Base-by-base conservation (phyloP, 2,113 vertebrate species). In the Pteronura brasiliensis region DNA sequence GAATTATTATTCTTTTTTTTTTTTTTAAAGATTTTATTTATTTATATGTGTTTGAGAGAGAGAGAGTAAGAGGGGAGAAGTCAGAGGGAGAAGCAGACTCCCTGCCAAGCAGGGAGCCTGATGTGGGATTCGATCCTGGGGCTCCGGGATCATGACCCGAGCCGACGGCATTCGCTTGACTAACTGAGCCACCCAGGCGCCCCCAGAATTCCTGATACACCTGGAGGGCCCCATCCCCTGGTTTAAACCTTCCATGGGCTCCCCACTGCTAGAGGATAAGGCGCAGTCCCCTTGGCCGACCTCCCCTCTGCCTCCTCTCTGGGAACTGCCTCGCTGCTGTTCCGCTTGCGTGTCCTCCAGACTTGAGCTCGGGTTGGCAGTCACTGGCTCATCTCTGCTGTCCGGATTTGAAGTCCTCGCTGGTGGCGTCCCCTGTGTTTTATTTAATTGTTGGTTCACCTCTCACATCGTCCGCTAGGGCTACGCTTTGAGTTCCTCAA, bases 341-440 rank as follows among this genome's bases (percentile, higher is more conserved):
- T 77, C 7, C 9, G 20, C 4, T 39, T 12, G 3, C 34, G 42
- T 79, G 6, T 31, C 39, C 14, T 77, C n/a, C n/a, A 23, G 3
- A 13, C 74, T 42, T 29, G 31, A 49, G 42, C 18, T 42, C 4
- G 29, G 6, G 12, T 14, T 27, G 59, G 25, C 21, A 42, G 11
- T 63, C 63, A 5, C 34, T 86, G 7, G 21, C 14, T 76, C 8
- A 15, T 69, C 42, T 74, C 39, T 87, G 55, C 44, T 67, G 76
- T 36, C 14, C 47, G 18, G 4, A 8, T 10, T 89, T 59, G 14
- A 49, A 36, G 17, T 42, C 63, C 14, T 74, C 18, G 34, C n/a
- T 71, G 42, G 74, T 34, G 55, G 15, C 49, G 0, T 9, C 25
- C 1, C 34, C 34, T 1, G 8, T 0, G 0, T 52, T 44, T 4